Evolutionary conservation across 2,888 invertebrate species (phyloP).

Genomic region (Drosophila hawaiiensis): DNA sequence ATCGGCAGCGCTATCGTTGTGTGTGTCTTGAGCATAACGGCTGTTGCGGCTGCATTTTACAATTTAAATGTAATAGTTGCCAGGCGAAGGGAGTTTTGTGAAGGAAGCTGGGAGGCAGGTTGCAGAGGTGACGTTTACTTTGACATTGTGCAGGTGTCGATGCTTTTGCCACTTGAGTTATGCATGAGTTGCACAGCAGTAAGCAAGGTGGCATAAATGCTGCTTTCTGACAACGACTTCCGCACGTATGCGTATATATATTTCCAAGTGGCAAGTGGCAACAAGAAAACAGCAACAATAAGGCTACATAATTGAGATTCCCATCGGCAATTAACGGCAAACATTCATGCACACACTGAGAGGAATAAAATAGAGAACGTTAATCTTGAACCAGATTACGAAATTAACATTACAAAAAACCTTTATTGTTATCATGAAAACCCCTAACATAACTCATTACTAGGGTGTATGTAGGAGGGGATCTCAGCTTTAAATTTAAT

Average conservation of each 20-base stretch:
- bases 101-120: neutral
- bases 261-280: neutral
- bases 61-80: conserved; percentile 39
- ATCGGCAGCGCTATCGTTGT: conserved; percentile 46
- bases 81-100: neutral
- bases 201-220: conserved; percentile 66
- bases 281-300: conserved; percentile 1
- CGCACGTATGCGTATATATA: neutral
- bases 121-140: conserved; percentile 8
- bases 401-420: neutral
- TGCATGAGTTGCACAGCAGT: conserved; percentile 58
- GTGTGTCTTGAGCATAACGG: conserved; percentile 14
- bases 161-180: conserved; percentile 47
- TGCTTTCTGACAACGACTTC: conserved; percentile 52
- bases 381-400: neutral
- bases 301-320: neutral
- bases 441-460: neutral
- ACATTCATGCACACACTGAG: neutral
- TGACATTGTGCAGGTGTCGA: conserved; percentile 29
- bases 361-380: neutral
- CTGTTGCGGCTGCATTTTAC: conserved; percentile 47
- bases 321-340: conserved; percentile 25
- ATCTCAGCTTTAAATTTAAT: neutral
- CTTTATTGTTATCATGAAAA: neutral
- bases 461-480: too few species aligned